Percentiles rank a stretch among this genome's conserved stretches.
These are phyloP conservation scores for Saguinus imperator DNA, from an alignment of 2,113 vertebrate species.

Conservation along the genomic window DNA sequence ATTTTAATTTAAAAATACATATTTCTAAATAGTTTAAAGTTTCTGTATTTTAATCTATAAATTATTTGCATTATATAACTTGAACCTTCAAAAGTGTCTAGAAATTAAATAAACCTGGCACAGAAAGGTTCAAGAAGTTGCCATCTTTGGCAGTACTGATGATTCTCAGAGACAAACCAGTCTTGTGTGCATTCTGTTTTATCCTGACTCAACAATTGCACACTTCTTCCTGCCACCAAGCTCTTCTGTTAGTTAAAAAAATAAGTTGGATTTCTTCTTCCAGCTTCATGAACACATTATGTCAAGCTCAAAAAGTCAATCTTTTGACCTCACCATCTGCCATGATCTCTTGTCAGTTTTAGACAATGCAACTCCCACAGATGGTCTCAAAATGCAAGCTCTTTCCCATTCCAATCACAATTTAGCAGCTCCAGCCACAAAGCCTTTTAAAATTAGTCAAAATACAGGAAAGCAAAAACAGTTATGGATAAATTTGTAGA, in stretches of 20 bases:
- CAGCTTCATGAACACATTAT: slow-evolving; percentile 84
- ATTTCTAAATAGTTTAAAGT: slow-evolving; percentile 22
- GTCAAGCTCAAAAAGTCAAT: slow-evolving; percentile 80
- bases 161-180: slow-evolving; percentile 46
- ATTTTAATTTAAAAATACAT: neutral
- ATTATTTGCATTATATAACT: neutral
- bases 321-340: slow-evolving; percentile 86
- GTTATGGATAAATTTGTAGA: neutral
- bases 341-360: slow-evolving; percentile 80
- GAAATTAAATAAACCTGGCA: slow-evolving; percentile 22
- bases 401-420: slow-evolving; percentile 62
- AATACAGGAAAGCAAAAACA: slow-evolving; percentile 1
- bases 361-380: slow-evolving; percentile 84
- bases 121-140: neutral
- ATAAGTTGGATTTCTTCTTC: slow-evolving; percentile 78
- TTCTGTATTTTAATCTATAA: slow-evolving; percentile 2
- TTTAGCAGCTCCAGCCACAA: slow-evolving; percentile 61
- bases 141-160: neutral
- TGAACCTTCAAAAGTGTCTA: slow-evolving; percentile 27
- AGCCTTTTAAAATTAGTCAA: slow-evolving; percentile 63
- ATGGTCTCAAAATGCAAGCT: slow-evolving; percentile 82
- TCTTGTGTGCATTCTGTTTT: slow-evolving; percentile 64
- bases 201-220: slow-evolving; percentile 51
- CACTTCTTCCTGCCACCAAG: slow-evolving; percentile 65
- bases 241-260: slow-evolving; percentile 68